phyloP scores from a whole-genome alignment of 1,140 invertebrate species.

The Drosophila tsacasi region DNA sequence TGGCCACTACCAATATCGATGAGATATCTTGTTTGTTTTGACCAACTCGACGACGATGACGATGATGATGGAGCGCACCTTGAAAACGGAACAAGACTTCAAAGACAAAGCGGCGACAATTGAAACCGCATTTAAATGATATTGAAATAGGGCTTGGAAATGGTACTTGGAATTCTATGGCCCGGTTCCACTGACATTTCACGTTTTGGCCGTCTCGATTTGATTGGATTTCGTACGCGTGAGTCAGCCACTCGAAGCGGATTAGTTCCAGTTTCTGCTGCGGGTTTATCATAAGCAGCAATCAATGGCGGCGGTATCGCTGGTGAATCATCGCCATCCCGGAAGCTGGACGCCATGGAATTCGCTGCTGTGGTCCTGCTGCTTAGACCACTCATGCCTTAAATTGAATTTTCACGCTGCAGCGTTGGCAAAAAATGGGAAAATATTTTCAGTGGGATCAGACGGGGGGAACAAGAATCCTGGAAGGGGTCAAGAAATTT shows the following conservation, averaged over 20 bases:
- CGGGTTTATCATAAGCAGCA: slow-evolving; percentile 18
- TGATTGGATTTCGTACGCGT: slow-evolving; percentile 17
- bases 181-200: slow-evolving; percentile 30
- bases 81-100: slow-evolving; percentile 13
- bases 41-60: slow-evolving; percentile 7
- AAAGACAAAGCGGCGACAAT: slow-evolving; percentile 16
- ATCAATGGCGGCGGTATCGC: slow-evolving; percentile 11
- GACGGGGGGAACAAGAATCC: not conserved
- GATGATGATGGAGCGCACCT: slow-evolving; percentile 24
- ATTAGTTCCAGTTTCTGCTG: slow-evolving; percentile 30
- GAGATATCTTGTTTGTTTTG: slow-evolving; percentile 31
- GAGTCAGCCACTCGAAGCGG: slow-evolving; percentile 30
- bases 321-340: slow-evolving; percentile 27
- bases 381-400: slow-evolving; percentile 44
- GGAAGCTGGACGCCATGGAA: slow-evolving; percentile 27
- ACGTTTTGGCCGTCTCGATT: slow-evolving; percentile 30
- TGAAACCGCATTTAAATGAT: slow-evolving; percentile 6
- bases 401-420: slow-evolving; percentile 61
- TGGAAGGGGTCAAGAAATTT: not conserved
- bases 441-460: not conserved
- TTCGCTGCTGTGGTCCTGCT: slow-evolving; percentile 18
- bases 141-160: slow-evolving; percentile 3
- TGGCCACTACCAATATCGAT: slow-evolving; percentile 12
- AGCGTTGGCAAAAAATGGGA: slow-evolving; percentile 24
- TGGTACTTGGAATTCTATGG: slow-evolving; percentile 15